Percentiles rank a stretch among this genome's conserved stretches.
These are phyloP conservation scores for Ictalurus punctatus DNA, from an alignment of 2,113 vertebrate genomes.

Conservation along the genomic window DNA sequence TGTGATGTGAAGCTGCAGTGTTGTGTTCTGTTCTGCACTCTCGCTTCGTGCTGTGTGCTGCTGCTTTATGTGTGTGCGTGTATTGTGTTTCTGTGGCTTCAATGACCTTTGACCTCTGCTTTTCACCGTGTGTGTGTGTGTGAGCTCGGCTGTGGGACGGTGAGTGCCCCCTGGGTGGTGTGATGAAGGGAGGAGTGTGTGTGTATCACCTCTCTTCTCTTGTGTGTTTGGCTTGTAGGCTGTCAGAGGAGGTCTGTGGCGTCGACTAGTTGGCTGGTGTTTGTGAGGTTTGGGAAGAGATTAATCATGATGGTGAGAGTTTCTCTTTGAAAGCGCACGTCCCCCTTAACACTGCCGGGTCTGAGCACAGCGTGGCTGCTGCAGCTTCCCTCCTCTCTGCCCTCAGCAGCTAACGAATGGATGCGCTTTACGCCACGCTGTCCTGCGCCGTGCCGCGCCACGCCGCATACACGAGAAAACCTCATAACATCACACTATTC, in stretches of 20 bases:
- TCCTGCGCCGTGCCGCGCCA: not conserved
- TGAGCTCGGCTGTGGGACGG: not conserved
- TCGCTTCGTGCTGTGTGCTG: constrained; percentile 22
- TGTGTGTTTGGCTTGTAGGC: constrained; percentile 74
- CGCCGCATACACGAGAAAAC: not conserved
- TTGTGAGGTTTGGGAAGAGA: constrained; percentile 75
- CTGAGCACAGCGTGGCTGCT: constrained; percentile 59
- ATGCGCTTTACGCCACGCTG: constrained; percentile 29
- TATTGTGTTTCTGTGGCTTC: constrained; percentile 36
- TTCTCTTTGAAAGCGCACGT: constrained; percentile 55
- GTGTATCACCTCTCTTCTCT: constrained; percentile 45
- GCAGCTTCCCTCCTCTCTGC: constrained; percentile 51
- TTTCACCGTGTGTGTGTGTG: constrained; percentile 19
- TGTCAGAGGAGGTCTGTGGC: constrained; percentile 71
- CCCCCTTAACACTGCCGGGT: constrained; percentile 38
- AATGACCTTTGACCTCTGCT: constrained; percentile 41
- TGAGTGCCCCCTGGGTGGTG: not conserved
- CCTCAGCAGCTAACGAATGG: constrained; percentile 44
- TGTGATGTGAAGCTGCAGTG: not conserved
- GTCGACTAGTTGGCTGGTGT: constrained; percentile 65
- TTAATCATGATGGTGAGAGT: constrained; percentile 78
- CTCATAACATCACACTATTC: not conserved
- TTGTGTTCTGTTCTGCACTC: constrained; percentile 13
- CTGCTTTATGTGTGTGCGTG: constrained; percentile 17
- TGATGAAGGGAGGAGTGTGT: constrained; percentile 3